Evolutionary conservation across 2,113 vertebrate species (phyloP), one percentile per base, ranked within the genome.

Genomic region (Mobula birostris): DNA sequence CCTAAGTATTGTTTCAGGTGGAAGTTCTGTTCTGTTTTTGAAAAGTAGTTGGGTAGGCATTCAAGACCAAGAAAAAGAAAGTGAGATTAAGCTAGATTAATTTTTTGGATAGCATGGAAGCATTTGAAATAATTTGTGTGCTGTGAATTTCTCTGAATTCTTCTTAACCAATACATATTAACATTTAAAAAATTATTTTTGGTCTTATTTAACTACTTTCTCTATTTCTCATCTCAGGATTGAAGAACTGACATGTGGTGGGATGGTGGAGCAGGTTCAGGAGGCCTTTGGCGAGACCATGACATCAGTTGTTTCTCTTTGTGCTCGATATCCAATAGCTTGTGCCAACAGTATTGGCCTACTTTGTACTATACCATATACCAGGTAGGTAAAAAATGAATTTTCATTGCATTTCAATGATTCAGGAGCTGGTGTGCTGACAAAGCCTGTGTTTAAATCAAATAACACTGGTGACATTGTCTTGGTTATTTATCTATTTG

Each of bases 281-380:
- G 99, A 99, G 94, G 98, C 99, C 80, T 99, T 99, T 58, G 99
- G 99, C 27, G 98, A 99, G 96, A 99, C 98, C 0, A 99, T 99
- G 99, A 99, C 98, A 0, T 99, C 99, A 0, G 98, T 99, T n/a
- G 99, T 99, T 94, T 99, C 98, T 1, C 95, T 99, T 58, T 99
- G 99, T 94, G 98, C 99, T 93, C 98, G 98, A 48, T 99, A 99
- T 96, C 98, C 99, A 90, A 99, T 99, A 15, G 98, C 99, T 2
- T 99, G 99, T 96, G 98, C 99, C 94, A 99, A 99, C 94, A 99
- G 99, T 96, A 99, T 99, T 15, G 98, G 99, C 94, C 97, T 99
- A 94, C 94, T 99, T 29, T 99, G 99, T 96, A 99, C 98, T 83
- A 99, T 99, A 94, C 99, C 99, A 68, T 99, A 99, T 85, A 99